Evolutionary conservation across 2,888 invertebrate genomes (phyloP).

Genomic region (Drosophila mercatorum): DNA sequence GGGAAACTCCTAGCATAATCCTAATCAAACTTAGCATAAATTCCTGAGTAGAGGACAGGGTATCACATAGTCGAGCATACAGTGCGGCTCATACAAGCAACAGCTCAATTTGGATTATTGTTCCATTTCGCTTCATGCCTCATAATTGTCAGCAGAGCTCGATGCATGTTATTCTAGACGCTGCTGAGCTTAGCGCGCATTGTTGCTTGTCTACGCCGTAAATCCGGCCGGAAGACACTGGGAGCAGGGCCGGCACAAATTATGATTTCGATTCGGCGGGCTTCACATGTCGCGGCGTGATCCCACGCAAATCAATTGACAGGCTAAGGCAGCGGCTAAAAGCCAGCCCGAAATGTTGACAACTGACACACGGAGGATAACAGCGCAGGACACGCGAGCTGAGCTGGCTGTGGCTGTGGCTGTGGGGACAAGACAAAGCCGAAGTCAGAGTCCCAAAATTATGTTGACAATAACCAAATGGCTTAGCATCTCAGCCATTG

Average conservation of each 20-base stretch:
- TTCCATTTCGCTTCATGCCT: neutral
- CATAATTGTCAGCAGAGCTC: neutral
- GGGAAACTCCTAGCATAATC: neutral
- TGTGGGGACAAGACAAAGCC: slow-evolving; percentile 53
- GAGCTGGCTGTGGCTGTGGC: slow-evolving; percentile 23
- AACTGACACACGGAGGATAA: slow-evolving; percentile 63
- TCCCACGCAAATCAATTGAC: slow-evolving; percentile 66
- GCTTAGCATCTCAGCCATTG: slow-evolving; percentile 51
- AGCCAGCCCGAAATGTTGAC: slow-evolving; percentile 69
- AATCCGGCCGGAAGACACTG: slow-evolving; percentile 8
- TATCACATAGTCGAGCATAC: neutral
- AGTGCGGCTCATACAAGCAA: neutral
- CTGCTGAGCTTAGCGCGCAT: neutral
- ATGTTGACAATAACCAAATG: slow-evolving; percentile 76
- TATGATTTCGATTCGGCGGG: slow-evolving; percentile 71
- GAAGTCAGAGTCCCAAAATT: slow-evolving; percentile 47
- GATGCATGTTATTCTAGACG: neutral
- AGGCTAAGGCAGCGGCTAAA: slow-evolving; percentile 57
- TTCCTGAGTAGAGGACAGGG: neutral
- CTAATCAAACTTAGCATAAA: too few species aligned
- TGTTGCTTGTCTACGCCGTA: neutral
- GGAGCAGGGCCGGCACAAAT: slow-evolving; percentile 44
- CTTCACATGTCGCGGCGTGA: slow-evolving; percentile 36
- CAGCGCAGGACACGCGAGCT: slow-evolving; percentile 59
- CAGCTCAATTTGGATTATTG: neutral